Evolutionary conservation across 1,140 invertebrate genomes (phyloP).

Genomic region (Arctopsyche grandis): DNA sequence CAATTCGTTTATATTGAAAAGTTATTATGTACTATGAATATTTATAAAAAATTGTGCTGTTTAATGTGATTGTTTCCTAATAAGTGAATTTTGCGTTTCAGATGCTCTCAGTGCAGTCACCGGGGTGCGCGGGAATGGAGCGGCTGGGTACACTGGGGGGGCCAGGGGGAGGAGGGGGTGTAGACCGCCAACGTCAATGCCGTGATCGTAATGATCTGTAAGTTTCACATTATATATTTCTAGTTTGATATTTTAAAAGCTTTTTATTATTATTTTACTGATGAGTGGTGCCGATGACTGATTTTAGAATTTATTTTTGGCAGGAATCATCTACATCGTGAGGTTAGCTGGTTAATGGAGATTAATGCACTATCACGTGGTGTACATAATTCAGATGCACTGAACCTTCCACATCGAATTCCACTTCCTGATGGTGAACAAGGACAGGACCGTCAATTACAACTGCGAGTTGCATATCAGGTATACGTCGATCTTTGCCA

Average conservation of each 20-base stretch:
- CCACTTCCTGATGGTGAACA: slow-evolving; percentile 71
- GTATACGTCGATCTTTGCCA: no score
- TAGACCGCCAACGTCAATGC: slow-evolving; percentile 39
- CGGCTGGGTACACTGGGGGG: slow-evolving; percentile 71
- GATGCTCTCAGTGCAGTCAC: slow-evolving; percentile 75
- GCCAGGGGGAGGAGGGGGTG: slow-evolving; percentile 63
- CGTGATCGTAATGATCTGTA: slow-evolving; percentile 50
- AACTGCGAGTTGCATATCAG: slow-evolving; percentile 70
- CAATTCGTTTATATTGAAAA: no score
- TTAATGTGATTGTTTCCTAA: background rate
- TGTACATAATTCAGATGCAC: slow-evolving; percentile 64
- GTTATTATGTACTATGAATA: no score
- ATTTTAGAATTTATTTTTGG: no score
- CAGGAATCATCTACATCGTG: slow-evolving; percentile 37
- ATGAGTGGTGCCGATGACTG: no score
- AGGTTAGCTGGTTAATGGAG: slow-evolving; percentile 64
- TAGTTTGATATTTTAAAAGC: slow-evolving; percentile 14
- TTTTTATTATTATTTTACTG: no score
- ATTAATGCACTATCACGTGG: slow-evolving; percentile 62
- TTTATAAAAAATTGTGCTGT: background rate
- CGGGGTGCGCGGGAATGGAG: slow-evolving; percentile 75
- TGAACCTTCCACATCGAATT: slow-evolving; percentile 70
- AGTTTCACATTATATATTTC: slow-evolving; percentile 34
- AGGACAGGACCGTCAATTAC: slow-evolving; percentile 68
- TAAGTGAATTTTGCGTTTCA: slow-evolving; percentile 59